Conservation (phyloP, 2,113 vertebrate genomes). For the Dryoscopus gambensis region DNA sequence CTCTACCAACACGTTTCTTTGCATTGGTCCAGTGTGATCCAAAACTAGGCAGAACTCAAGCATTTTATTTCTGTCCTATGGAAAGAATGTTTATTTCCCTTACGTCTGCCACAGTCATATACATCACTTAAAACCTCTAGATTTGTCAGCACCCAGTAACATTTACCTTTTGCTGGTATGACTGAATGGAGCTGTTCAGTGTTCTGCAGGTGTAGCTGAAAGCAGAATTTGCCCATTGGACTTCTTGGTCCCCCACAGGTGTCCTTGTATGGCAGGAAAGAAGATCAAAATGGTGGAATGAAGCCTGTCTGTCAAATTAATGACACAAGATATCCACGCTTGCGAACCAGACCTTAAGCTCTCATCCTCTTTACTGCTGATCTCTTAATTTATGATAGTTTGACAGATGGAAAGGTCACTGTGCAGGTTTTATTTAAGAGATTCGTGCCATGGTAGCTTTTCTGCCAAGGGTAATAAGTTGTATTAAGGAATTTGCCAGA, state of each 20-base stretch:
- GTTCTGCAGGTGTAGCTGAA: neutral
- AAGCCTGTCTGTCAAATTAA: conserved; percentile 55
- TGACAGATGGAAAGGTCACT: conserved; percentile 74
- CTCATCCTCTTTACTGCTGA: conserved; percentile 45
- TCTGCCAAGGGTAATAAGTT: conserved; percentile 64
- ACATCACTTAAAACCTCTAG: neutral
- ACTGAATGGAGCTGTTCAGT: neutral
- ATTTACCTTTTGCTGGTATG: neutral
- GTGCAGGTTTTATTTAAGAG: conserved; percentile 68
- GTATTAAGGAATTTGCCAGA: conserved; percentile 64
- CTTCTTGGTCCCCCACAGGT: neutral
- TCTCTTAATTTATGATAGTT: conserved; percentile 67
- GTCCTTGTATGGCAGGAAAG: neutral
- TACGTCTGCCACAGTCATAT: neutral
- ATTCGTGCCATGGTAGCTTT: conserved; percentile 28
- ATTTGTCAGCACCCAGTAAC: neutral
- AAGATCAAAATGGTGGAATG: conserved; percentile 41
- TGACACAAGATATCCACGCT: conserved; percentile 40
- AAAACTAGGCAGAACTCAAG: neutral
- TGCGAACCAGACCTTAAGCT: conserved; percentile 61
- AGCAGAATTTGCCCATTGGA: neutral
- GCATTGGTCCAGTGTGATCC: neutral
- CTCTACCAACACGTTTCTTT: neutral
- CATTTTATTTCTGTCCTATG: neutral
- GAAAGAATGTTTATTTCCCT: neutral